Base-by-base conservation (phyloP, 2,113 vertebrate genomes). In the Sterna hirundo region DNA sequence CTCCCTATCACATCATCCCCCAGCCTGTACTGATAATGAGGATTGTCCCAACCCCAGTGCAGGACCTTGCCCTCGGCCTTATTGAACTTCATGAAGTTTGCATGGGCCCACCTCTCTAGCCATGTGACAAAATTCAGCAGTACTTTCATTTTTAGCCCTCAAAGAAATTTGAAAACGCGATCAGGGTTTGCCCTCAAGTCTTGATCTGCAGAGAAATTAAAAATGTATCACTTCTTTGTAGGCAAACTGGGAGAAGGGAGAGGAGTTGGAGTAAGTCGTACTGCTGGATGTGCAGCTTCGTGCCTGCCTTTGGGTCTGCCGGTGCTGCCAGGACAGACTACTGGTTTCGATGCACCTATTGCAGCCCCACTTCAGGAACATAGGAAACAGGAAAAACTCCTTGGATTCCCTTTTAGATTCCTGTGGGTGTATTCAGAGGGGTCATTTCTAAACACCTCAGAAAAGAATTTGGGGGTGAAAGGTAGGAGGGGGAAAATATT, bases 401-500 rank as follows among this genome's bases (percentile, higher is more conserved):
- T 70, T 68, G 64, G 76, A 94, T 95, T 93, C 76, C 16, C 92
- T 87, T 86, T 84, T 34, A 60, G 34, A 88, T 79, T 94, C 72
- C 72, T 78, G 51, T 22, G 21, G 44, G 47, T 65, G 7, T 82
- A 83, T 87, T 76, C 77, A 72, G 65, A 86, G 25, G 38, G 88
- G 77, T 84, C 70, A n/a, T 76, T 92, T 83, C 70, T 86, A 83
- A 92, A 66, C 21, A 58, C 3, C 79, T 92, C 72, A 22, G 51
- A 51, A 75, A 93, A 91, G 7, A 94, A 94, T 77, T 74, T 78
- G 52, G 62, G 80, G 77, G 70, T 70, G 70, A 95, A 89, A 83
- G 49, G 54, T 69, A 85, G 84, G 87, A 84, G 64, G 72, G 76
- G 70, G 40, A 4, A 47, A n/a, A 83, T 83, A 79, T 93, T 94